Base-by-base conservation (phyloP, 2,888 invertebrate species). In the Timema cristinae region DNA sequence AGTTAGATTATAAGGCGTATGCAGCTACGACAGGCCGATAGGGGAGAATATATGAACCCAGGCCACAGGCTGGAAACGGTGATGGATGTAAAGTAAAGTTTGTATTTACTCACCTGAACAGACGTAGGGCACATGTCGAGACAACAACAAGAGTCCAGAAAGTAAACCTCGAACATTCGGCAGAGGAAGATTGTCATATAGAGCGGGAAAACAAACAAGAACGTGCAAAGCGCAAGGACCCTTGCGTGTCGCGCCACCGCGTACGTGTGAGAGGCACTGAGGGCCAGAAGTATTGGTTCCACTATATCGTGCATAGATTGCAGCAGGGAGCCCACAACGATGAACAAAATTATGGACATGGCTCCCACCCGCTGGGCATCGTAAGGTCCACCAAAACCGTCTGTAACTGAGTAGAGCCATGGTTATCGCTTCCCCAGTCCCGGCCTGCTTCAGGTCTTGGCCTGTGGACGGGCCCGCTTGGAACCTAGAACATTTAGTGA, bases 261-360 rank as follows among this genome's bases (percentile, higher is more conserved):
- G 16, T 77, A 77, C 70, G 79, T 81, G 67, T 82, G 81, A 11
- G 83, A 82, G 10, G 85, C 84, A 77, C 83, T 83, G 13, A 86
- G 78, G 7, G 83, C 80, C 68, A 86, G 78, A 56, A 86, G 79
- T 47, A 84, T 81, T 1, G 85, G 84, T 75, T 86, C 85, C 5
- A 84, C 80, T 48, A 86, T 81, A 77, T 86, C 86, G 75, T 83
- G 84, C 79, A 86, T 82, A 10, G 85, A 85, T 76, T 86, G 85
- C 10, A 86, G 81, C n/a, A 86, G 79, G 2, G 86, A 85, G 0
- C 85, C 85, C n/a, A 83, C 77, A 7, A 86, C 85, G 59, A 86
- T 84, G 75, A 86, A 85, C 13, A 86, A 78, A 4, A 86, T 82
- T 49, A 86, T 81, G 54, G 83, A 82, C 79, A 86, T 82, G 11